phyloP scores from a whole-genome alignment of 2,797 vertebrate genomes.

The Coilia nasus region DNA sequence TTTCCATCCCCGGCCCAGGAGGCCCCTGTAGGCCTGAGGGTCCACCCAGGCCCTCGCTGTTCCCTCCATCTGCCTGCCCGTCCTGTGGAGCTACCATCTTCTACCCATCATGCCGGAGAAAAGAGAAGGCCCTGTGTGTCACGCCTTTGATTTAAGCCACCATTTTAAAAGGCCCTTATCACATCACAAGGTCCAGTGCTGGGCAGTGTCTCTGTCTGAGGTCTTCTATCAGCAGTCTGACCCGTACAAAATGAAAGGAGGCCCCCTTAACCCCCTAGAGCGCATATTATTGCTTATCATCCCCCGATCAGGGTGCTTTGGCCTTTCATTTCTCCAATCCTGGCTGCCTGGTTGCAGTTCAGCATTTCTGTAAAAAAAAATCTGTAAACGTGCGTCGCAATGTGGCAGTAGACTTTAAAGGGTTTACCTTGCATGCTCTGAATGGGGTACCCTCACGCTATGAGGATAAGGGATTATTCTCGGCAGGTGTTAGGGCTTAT shows the following conservation, averaged over 20 bases:
- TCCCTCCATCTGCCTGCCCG: constrained; percentile 71
- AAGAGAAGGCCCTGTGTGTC: constrained; percentile 39
- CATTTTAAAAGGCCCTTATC: neutral
- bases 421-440: constrained; percentile 43
- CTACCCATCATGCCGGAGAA: constrained; percentile 41
- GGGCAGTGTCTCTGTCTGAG: constrained; percentile 38
- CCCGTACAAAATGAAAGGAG: constrained; percentile 43
- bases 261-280: neutral
- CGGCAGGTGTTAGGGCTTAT: constrained; percentile 1
- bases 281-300: neutral
- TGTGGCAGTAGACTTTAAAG: neutral
- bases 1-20: constrained; percentile 65
- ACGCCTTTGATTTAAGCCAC: neutral
- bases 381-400: neutral
- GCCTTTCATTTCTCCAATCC: neutral
- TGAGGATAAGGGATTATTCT: constrained; percentile 13
- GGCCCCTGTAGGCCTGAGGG: constrained; percentile 61
- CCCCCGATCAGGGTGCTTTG: neutral
- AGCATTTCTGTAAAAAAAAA: neutral
- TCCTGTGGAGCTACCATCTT: neutral
- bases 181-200: neutral
- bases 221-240: constrained; percentile 46
- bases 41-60: constrained; percentile 67
- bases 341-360: neutral
- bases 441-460: constrained; percentile 49